These are phyloP conservation scores for Micromys minutus DNA, from an alignment of 2,113 vertebrate genomes.

Conservation along the genomic window DNA sequence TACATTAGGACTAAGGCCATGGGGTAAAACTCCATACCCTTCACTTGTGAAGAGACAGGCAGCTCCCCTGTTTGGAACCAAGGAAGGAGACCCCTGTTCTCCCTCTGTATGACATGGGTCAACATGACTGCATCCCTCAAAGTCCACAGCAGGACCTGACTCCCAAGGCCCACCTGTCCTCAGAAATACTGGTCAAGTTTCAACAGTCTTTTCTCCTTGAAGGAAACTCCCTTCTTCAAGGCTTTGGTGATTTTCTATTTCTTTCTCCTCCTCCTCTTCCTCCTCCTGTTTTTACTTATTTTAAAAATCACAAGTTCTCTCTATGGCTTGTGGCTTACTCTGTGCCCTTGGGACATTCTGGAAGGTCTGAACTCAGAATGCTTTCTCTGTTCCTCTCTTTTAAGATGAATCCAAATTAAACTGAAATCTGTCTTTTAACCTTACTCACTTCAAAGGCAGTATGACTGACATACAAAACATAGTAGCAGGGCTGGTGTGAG, in stretches of 20 bases:
- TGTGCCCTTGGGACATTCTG: background rate
- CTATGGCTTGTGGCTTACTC: background rate
- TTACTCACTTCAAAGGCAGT: background rate
- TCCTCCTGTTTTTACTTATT: no score
- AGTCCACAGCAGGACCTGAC: background rate
- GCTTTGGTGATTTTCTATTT: background rate
- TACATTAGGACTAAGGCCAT: background rate
- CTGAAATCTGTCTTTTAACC: background rate
- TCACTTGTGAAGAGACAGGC: background rate
- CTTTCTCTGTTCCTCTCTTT: background rate
- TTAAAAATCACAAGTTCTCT: background rate
- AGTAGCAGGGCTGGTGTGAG: background rate
- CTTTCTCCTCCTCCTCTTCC: no score
- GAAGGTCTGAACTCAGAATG: background rate
- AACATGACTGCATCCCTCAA: no score
- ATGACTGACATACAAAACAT: background rate
- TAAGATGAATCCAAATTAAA: background rate
- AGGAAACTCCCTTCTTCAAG: background rate
- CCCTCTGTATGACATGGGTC: no score
- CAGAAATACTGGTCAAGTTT: background rate
- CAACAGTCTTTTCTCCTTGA: background rate
- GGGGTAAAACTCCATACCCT: no score
- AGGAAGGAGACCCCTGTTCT: background rate
- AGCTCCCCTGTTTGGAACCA: rapidly evolving
- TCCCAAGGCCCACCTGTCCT: background rate